Percentiles rank a stretch among this genome's conserved stretches.
Evolutionary conservation across 1,140 invertebrate species (phyloP).

Genomic region (Drosophila oshimai): DNA sequence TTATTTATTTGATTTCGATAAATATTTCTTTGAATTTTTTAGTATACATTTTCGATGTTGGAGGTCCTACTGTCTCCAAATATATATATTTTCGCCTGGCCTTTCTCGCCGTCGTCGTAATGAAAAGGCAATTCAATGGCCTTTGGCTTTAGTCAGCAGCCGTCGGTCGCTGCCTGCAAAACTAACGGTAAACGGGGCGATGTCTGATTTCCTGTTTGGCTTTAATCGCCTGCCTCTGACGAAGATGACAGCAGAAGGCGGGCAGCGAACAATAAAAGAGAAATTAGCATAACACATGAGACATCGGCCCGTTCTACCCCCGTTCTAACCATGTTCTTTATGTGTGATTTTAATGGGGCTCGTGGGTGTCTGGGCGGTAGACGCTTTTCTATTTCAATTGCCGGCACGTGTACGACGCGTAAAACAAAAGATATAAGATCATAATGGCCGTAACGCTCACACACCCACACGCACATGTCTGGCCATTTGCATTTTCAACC

Average conservation of each 20-base stretch:
- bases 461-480: slow-evolving; percentile 8
- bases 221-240: slow-evolving; percentile 35
- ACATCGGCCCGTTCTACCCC: not conserved
- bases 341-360: slow-evolving; percentile 68
- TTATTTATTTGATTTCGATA: not conserved
- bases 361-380: slow-evolving; percentile 51
- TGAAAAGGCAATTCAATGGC: slow-evolving; percentile 77
- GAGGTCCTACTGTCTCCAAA: not conserved
- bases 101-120: slow-evolving; percentile 29
- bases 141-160: slow-evolving; percentile 53
- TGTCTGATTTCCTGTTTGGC: slow-evolving; percentile 54
- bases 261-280: slow-evolving; percentile 61
- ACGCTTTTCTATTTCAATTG: slow-evolving; percentile 68
- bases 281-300: slow-evolving; percentile 76
- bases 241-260: slow-evolving; percentile 32
- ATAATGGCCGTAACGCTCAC: not conserved
- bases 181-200: slow-evolving; percentile 56
- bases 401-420: slow-evolving; percentile 60
- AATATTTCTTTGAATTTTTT: not conserved
- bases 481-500: slow-evolving; percentile 30
- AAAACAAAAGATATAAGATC: slow-evolving; percentile 40
- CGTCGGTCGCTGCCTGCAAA: slow-evolving; percentile 12
- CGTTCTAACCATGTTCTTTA: not conserved
- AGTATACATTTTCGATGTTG: not conserved
- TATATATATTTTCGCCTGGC: slow-evolving; percentile 23